Evolutionary conservation across 2,113 vertebrate species (phyloP).

Genomic region (Malurus alboscapulatus): DNA sequence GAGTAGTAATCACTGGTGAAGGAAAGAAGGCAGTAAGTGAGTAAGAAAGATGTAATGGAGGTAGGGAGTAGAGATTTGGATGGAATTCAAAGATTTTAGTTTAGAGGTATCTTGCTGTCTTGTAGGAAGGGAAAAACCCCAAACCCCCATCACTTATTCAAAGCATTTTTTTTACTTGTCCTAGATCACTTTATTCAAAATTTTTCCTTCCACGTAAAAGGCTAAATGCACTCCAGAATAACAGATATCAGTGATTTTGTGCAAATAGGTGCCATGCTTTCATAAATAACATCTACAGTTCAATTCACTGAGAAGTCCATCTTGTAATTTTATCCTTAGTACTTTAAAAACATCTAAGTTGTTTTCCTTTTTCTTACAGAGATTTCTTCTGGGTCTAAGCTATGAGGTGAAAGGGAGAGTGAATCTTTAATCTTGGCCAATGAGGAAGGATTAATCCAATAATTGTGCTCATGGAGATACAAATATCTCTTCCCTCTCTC

Average conservation of each 20-base stretch:
- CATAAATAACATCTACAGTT: not conserved
- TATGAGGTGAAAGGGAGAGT: not conserved
- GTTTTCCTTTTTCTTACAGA: not conserved
- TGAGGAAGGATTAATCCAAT: conserved; percentile 61
- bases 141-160: not conserved
- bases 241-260: not conserved
- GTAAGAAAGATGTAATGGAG: not conserved
- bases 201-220: not conserved
- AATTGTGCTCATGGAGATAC: conserved; percentile 35
- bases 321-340: not conserved
- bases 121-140: not conserved
- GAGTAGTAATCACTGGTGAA: not conserved
- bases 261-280: not conserved
- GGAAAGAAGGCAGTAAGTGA: not conserved
- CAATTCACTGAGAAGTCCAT: not conserved
- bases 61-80: not conserved
- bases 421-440: conserved; percentile 52
- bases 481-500: conserved; percentile 43
- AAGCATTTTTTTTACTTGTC: not conserved
- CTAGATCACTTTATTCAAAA: not conserved
- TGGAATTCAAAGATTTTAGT: not conserved
- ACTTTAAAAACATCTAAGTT: not conserved
- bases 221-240: not conserved
- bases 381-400: not conserved
- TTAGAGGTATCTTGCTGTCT: not conserved